Conservation (phyloP, 2,797 vertebrate genomes). For the Epinephelus coioides region DNA sequence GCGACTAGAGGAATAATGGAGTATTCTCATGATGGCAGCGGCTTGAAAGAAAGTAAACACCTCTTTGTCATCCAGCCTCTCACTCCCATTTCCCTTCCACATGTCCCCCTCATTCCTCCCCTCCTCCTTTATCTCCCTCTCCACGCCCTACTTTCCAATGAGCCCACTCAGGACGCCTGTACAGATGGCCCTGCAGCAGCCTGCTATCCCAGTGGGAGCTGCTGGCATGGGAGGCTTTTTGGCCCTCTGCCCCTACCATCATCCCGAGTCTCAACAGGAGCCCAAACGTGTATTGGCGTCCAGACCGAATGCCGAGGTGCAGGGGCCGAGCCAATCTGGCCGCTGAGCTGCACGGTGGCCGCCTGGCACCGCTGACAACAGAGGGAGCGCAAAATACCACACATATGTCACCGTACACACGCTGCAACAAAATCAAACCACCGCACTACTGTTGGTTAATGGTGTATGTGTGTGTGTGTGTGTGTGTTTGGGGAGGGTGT, state of each 20-base stretch:
- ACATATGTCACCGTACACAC: conserved; percentile 64
- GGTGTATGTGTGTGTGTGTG: conserved; percentile 41
- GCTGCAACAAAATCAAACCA: conserved; percentile 45
- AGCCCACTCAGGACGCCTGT: conserved; percentile 62
- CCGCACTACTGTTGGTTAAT: conserved; percentile 46
- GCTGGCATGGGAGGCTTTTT: conserved; percentile 71
- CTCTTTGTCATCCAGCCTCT: conserved; percentile 55
- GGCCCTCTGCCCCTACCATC: conserved; percentile 67
- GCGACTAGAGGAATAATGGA: conserved; percentile 19
- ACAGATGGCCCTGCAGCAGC: conserved; percentile 80
- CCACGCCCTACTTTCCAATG: conserved; percentile 59
- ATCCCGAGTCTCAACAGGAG: conserved; percentile 68
- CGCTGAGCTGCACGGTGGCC: conserved; percentile 51
- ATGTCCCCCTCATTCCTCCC: conserved; percentile 17
- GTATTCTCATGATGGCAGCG: conserved; percentile 26
- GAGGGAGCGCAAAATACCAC: conserved; percentile 62
- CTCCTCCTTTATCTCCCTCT: conserved; percentile 46
- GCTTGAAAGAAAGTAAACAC: conserved; percentile 58
- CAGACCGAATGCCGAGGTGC: conserved; percentile 60
- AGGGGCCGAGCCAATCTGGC: conserved; percentile 62
- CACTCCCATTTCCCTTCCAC: conserved; percentile 25
- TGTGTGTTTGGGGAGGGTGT: conserved; percentile 47
- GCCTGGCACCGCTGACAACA: conserved; percentile 51
- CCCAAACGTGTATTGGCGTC: conserved; percentile 73
- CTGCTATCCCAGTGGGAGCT: conserved; percentile 73